Conservation (phyloP, 2,888 invertebrate genomes). For the Epistrophella euchroma region DNA sequence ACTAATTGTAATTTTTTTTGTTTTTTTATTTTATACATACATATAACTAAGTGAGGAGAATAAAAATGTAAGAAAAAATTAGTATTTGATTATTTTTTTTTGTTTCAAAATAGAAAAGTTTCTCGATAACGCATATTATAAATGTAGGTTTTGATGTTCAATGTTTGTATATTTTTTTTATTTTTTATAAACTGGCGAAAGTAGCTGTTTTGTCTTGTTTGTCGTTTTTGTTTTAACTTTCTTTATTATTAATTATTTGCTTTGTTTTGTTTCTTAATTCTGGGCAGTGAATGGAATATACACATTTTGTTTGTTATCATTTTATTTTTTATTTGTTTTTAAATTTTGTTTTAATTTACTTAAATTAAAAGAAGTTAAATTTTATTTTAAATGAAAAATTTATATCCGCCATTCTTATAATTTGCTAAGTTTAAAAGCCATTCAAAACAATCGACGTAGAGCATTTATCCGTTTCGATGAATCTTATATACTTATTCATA, state of each 20-base stretch:
- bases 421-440: conserved; percentile 36
- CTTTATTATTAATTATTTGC: conserved; percentile 30
- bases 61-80: conserved; percentile 46
- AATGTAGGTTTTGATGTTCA: conserved; percentile 37
- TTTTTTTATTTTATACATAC: conserved; percentile 9
- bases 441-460: conserved; percentile 39
- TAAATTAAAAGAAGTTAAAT: conserved; percentile 16
- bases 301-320: conserved; percentile 54
- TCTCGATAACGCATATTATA: conserved; percentile 34
- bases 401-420: conserved; percentile 34
- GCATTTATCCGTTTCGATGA: conserved; percentile 43
- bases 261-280: conserved; percentile 63
- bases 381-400: conserved; percentile 20
- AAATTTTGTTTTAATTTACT: conserved; percentile 22
- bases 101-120: conserved; percentile 58
- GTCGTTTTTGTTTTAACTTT: conserved; percentile 13
- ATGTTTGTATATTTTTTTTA: conserved; percentile 11
- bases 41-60: conserved; percentile 50
- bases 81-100: conserved; percentile 12
- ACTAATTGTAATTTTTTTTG: neutral
- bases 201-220: conserved; percentile 34
- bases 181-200: conserved; percentile 51
- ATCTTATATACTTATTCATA: conserved; percentile 22
- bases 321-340: conserved; percentile 44
- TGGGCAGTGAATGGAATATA: conserved; percentile 76